A percentile compares a stretch with the other conserved stretches of the same genome.
Conservation (phyloP, 2,797 vertebrate genomes). For the Phrynocephalus guinanensis region DNA sequence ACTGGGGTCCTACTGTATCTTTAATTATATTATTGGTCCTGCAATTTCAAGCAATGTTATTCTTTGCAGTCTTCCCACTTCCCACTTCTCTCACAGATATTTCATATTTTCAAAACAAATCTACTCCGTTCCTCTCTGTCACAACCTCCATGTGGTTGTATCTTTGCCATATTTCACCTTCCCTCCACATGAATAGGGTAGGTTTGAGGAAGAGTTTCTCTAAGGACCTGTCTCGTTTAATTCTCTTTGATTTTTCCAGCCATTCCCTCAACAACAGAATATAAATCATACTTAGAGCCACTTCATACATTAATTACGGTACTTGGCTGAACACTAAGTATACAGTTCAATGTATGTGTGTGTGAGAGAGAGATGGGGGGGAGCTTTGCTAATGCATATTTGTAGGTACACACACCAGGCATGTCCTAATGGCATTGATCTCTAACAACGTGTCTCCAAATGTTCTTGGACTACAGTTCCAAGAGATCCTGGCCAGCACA, state of each 20-base stretch:
- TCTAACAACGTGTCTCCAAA: too few relatives aligned
- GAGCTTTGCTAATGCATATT: background rate
- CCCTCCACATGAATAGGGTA: too few relatives aligned
- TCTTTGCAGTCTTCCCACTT: background rate
- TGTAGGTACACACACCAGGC: too few relatives aligned
- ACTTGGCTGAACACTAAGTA: too few relatives aligned
- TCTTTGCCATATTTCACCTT: background rate
- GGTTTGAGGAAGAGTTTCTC: background rate
- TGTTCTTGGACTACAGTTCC: too few relatives aligned
- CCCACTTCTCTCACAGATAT: background rate
- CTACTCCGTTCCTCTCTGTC: background rate
- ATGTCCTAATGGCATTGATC: too few relatives aligned
- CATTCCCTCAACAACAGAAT: background rate
- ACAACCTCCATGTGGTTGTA: background rate
- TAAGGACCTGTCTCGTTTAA: background rate
- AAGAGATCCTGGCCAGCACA: too few relatives aligned
- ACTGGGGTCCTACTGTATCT: background rate
- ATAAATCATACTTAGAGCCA: too few relatives aligned
- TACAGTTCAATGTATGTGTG: background rate
- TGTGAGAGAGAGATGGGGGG: background rate
- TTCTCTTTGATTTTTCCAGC: conserved; percentile 2
- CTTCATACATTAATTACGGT: too few relatives aligned
- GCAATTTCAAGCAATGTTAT: background rate
- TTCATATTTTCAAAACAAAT: too few relatives aligned
- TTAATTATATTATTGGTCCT: background rate